phyloP scores from a whole-genome alignment of 2,888 invertebrate species.

The Rhabditophanes sp. region DNA sequence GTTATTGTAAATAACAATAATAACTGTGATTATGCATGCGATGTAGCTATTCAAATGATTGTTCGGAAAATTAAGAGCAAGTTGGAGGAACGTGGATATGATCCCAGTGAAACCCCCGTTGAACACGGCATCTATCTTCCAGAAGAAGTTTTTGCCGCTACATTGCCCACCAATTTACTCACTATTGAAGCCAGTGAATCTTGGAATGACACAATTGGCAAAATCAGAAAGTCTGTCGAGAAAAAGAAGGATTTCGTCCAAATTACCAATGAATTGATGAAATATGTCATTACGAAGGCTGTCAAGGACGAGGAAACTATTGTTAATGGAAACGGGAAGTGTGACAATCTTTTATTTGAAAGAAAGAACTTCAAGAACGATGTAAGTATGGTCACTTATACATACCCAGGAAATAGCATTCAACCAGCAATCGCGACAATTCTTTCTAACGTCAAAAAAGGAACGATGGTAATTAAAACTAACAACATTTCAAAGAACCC shows the following conservation, averaged over 20 bases:
- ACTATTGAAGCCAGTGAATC: no score
- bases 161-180: conserved; percentile 14
- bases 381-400: conserved; percentile 90
- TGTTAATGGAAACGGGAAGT: conserved; percentile 75
- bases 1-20: no score
- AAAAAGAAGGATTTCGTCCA: conserved; percentile 56
- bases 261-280: conserved; percentile 73
- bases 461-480: conserved; percentile 87
- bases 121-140: neutral
- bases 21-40: conserved; percentile 55
- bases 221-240: no score
- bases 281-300: conserved; percentile 60
- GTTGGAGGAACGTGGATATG: conserved; percentile 50
- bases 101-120: no score
- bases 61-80: conserved; percentile 97
- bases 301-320: conserved; percentile 53
- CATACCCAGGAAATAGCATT: conserved; percentile 97
- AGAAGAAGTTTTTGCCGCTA: neutral
- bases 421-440: conserved; percentile 95
- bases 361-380: no score
- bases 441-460: conserved; percentile 68
- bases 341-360: no score
- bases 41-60: conserved; percentile 86
- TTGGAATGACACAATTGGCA: no score
- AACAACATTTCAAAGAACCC: conserved; percentile 66